Conservation (phyloP, 2,888 invertebrate genomes). For the Belgica antarctica region DNA sequence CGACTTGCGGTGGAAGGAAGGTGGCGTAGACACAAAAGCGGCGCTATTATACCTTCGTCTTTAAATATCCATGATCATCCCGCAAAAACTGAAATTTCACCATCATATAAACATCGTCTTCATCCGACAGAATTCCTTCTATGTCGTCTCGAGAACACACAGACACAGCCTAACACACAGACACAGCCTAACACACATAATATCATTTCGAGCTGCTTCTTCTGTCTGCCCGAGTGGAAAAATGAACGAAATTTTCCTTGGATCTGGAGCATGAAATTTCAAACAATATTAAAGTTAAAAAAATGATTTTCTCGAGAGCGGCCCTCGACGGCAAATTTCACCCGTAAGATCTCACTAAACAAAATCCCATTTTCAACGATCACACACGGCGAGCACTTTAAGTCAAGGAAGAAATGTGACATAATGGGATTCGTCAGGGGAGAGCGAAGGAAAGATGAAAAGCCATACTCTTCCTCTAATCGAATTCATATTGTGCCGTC, state of each 20-base stretch:
- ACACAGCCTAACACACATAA: no score
- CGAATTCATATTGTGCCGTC: background rate
- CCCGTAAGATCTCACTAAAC: background rate
- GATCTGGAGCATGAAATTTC: slow-evolving; percentile 34
- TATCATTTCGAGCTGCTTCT: background rate
- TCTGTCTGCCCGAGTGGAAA: slow-evolving; percentile 6
- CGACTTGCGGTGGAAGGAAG: no score
- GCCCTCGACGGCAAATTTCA: background rate
- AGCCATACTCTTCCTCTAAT: background rate
- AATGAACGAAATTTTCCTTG: slow-evolving; percentile 20
- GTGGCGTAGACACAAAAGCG: background rate
- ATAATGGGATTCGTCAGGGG: no score
- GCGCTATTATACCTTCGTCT: background rate
- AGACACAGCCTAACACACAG: no score
- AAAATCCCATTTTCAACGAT: background rate
- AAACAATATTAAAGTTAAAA: slow-evolving; percentile 32
- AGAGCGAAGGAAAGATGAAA: background rate
- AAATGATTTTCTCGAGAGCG: background rate
- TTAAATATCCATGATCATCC: background rate
- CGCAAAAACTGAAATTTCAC: background rate
- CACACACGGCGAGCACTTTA: background rate
- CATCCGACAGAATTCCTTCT: background rate
- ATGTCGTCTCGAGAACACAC: background rate
- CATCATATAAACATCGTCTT: background rate
- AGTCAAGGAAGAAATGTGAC: background rate